These are phyloP conservation scores for Lepus americanus DNA, from an alignment of 2,113 vertebrate species.

Conservation along the genomic window DNA sequence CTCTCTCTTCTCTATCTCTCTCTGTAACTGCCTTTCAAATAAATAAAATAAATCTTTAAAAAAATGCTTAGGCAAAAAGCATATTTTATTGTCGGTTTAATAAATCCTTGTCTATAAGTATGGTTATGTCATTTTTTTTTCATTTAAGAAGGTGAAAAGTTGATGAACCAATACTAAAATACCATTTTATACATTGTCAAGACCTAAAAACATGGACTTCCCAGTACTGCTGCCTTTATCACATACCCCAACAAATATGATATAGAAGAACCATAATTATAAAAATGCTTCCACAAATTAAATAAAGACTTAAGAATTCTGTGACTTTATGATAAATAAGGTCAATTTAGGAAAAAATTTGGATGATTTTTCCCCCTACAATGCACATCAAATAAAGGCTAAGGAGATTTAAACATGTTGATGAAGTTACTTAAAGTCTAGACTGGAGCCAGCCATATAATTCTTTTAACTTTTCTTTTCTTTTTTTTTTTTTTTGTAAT, in stretches of 20 bases:
- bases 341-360: not conserved
- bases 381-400: not conserved
- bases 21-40: too few relatives aligned
- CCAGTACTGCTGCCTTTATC: not conserved
- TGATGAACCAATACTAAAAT: not conserved
- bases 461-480: not conserved
- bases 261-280: not conserved
- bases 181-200: not conserved
- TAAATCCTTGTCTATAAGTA: not conserved
- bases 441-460: not conserved
- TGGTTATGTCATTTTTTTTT: not conserved
- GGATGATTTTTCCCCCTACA: not conserved
- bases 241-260: not conserved
- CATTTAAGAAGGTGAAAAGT: not conserved
- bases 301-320: not conserved
- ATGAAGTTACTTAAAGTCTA: not conserved
- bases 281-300: not conserved
- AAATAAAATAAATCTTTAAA: too few relatives aligned
- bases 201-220: not conserved
- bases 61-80: not conserved
- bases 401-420: not conserved
- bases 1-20: too few relatives aligned
- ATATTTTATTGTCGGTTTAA: conserved; percentile 7
- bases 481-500: conserved; percentile 6
- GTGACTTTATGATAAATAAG: not conserved